Evolutionary conservation across 2,888 invertebrate genomes (phyloP).

Genomic region (Campaea margaritaria): DNA sequence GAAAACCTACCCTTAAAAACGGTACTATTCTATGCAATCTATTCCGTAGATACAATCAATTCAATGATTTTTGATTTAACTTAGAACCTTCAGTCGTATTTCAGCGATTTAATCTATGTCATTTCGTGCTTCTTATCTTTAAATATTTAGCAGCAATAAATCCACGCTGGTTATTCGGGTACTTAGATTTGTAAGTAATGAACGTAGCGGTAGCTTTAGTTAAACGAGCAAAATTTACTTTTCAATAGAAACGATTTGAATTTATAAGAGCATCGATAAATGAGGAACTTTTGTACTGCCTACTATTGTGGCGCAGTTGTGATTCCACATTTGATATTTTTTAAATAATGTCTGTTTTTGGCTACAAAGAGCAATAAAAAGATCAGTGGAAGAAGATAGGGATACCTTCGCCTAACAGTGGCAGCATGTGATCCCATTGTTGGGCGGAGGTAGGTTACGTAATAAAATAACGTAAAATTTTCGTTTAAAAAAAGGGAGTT

Average conservation of each 20-base stretch:
- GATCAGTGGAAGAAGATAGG: too few relatives aligned
- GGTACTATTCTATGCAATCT: not conserved
- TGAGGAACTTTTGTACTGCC: not conserved
- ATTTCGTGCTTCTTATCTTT: constrained; percentile 34
- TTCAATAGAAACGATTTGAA: constrained; percentile 6
- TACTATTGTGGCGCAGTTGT: not conserved
- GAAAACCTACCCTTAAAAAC: too few relatives aligned
- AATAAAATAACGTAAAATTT: too few relatives aligned
- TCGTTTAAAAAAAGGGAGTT: too few relatives aligned
- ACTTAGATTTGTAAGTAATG: constrained; percentile 7
- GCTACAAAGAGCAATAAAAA: too few relatives aligned
- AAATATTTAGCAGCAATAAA: constrained; percentile 34
- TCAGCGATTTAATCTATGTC: constrained; percentile 1
- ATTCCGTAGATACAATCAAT: not conserved
- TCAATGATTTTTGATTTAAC: not conserved
- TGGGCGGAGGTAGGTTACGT: too few relatives aligned
- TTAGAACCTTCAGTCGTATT: not conserved
- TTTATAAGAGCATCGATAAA: constrained; percentile 10
- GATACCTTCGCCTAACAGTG: too few relatives aligned
- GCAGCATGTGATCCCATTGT: too few relatives aligned
- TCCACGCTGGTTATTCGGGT: constrained; percentile 9
- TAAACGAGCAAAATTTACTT: constrained; percentile 4
- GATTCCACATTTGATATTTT: not conserved
- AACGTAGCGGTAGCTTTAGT: constrained; percentile 3
- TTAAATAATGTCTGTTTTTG: too few relatives aligned